A percentile compares a stretch with the other conserved stretches of the same genome.
Evolutionary conservation across 2,888 invertebrate species (phyloP).

Genomic region (Noctua janthina): DNA sequence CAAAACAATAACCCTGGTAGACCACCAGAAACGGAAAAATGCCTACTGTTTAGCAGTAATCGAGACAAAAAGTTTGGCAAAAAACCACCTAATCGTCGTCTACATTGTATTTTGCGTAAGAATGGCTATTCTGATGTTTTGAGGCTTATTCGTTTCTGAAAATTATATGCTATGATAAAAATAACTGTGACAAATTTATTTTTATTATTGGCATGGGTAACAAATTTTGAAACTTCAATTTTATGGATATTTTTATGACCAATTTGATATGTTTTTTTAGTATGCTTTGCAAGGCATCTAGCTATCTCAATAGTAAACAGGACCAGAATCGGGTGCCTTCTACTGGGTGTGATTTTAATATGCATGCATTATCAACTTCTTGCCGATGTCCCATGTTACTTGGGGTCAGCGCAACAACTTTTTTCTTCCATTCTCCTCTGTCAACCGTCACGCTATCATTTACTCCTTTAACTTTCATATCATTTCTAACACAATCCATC

Average conservation of each 20-base stretch:
- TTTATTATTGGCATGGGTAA: not conserved
- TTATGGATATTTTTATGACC: not conserved
- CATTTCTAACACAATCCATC: not conserved
- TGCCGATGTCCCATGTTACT: too few relatives aligned
- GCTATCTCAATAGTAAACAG: not conserved
- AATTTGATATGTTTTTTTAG: not conserved
- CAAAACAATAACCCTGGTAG: conserved; percentile 46
- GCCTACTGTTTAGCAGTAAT: conserved; percentile 20
- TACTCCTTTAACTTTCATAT: not conserved
- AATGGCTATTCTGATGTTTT: not conserved
- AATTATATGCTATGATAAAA: conserved; percentile 1
- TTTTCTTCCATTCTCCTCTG: too few relatives aligned
- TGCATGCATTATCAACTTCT: too few relatives aligned
- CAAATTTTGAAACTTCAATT: not conserved
- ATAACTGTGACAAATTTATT: not conserved
- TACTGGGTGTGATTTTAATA: not conserved
- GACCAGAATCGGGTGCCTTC: not conserved
- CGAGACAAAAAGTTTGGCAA: conserved; percentile 28
- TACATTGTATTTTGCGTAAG: conserved; percentile 27
- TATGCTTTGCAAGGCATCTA: too few relatives aligned
- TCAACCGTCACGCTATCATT: too few relatives aligned
- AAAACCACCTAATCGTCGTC: conserved; percentile 22
- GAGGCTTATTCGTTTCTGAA: conserved; percentile 1
- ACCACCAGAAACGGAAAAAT: conserved; percentile 55
- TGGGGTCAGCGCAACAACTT: too few relatives aligned